A percentile compares a stretch with the other conserved stretches of the same genome.
These are phyloP conservation scores for Chloroceryle inda DNA, from an alignment of 2,797 vertebrate genomes.

Conservation along the genomic window DNA sequence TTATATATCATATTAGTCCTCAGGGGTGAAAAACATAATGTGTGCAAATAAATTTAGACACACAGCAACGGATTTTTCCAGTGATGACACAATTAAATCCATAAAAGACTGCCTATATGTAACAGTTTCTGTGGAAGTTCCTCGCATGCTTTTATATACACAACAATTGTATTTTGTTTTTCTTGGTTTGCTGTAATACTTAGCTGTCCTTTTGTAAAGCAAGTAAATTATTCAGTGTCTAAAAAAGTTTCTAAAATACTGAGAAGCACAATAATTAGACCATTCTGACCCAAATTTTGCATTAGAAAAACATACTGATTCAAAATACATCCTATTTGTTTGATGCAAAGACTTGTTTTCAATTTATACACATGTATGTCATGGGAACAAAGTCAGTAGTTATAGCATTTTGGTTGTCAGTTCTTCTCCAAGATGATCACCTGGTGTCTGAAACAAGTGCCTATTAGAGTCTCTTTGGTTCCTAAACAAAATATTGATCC, in stretches of 20 bases:
- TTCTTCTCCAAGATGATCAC: neutral
- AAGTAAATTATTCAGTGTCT: neutral
- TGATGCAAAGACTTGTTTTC: neutral
- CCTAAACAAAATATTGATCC: neutral
- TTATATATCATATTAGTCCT: slow-evolving; percentile 75
- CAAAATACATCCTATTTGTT: neutral
- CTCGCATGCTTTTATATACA: neutral
- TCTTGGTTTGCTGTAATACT: slow-evolving; percentile 54
- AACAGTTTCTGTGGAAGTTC: slow-evolving; percentile 69
- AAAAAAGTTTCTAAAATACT: slow-evolving; percentile 29
- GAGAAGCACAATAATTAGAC: slow-evolving; percentile 18
- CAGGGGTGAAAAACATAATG: slow-evolving; percentile 67
- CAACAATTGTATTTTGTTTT: slow-evolving; percentile 21
- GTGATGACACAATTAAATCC: slow-evolving; percentile 74
- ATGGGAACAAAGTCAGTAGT: neutral
- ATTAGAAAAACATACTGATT: slow-evolving; percentile 34
- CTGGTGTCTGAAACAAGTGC: neutral
- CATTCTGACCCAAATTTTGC: neutral
- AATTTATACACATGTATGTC: rapidly evolving
- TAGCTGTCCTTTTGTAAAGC: slow-evolving; percentile 28
- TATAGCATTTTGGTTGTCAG: neutral
- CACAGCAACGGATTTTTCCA: slow-evolving; percentile 72
- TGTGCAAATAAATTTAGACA: slow-evolving; percentile 77
- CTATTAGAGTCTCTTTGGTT: neutral
- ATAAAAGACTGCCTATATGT: slow-evolving; percentile 72